Evolutionary conservation across 1,140 invertebrate species (phyloP), one percentile per base, ranked within the genome.

Genomic region (Pachyrhynchus sulphureomaculatus): DNA sequence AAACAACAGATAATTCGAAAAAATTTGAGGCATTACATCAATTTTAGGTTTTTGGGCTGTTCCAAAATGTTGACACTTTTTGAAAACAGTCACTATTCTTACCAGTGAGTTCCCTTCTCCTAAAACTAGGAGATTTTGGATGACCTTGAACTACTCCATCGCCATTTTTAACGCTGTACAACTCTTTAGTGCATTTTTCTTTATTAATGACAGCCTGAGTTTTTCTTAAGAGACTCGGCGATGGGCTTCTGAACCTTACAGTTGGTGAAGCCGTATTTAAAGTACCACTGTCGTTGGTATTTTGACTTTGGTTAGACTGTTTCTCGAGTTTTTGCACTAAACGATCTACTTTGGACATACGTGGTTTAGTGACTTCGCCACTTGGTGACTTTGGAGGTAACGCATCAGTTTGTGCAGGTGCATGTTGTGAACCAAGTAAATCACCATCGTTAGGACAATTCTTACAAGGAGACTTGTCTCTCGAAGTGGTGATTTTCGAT

Each of bases 161-260:
- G 12, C 26, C 13, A 26, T 52, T 15, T 36, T 65, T 61, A 9
- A 21, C 34, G 21, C 62, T 57, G 26, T 65, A 66, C 24, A 49
- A 52, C 49, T 66, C 61, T 24, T 67, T 63, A 17, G 6, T 65
- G 13, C 39, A 59, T 48, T 68, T 67, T 56, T 70, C 68, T 59
- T 68, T 71, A 34, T 66, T 69, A 17, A 70, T 59, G 8, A 67
- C 59, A 8, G 71, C 63, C 47, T 69, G 65, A 37, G 69, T 64
- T 67, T 72, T 72, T 12, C 66, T 66, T 51, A 68, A 53, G 20
- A 71, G 24, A 36, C 64, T 63, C 2, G 71, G 71, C 13, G 71
- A 71, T 15, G 69, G 66, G 56, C 67, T 65, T 34, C 67, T 61
- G 39, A 48, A 69, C 20, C 64, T 63, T 21, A 69, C 52, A 1